These are phyloP conservation scores for Cinclus mexicanus DNA, from an alignment of 2,113 vertebrate species.

Conservation along the genomic window DNA sequence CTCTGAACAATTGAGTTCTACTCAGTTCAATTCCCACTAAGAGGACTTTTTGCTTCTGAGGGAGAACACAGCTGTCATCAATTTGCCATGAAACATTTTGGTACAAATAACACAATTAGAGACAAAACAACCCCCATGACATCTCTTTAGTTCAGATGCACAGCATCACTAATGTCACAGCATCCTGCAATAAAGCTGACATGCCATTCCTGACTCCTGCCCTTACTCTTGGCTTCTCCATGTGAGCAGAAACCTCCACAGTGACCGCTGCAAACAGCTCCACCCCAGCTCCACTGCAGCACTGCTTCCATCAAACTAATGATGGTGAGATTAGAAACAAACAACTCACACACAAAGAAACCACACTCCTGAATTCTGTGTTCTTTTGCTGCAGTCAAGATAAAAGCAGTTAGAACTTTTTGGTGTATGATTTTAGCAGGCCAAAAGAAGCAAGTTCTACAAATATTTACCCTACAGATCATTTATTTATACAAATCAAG, in stretches of 20 bases:
- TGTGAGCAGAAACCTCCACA: background rate
- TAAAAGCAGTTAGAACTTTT: background rate
- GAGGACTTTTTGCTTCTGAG: background rate
- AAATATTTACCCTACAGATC: background rate
- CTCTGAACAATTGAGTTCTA: background rate
- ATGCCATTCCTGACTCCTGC: background rate
- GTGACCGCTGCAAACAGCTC: background rate
- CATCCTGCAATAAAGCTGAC: background rate
- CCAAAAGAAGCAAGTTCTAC: background rate
- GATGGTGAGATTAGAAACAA: background rate
- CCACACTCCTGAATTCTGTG: background rate
- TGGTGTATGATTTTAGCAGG: background rate
- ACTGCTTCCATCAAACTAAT: fast-evolving
- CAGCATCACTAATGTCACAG: background rate
- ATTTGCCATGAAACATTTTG: fast-evolving
- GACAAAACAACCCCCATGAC: fast-evolving
- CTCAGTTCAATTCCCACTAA: background rate
- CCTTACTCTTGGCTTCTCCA: background rate
- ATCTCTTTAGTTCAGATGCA: background rate
- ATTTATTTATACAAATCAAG: background rate
- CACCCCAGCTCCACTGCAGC: background rate
- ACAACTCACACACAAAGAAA: background rate
- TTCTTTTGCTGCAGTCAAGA: background rate
- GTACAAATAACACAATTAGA: background rate
- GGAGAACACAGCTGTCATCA: background rate